Evolutionary conservation across 2,888 invertebrate genomes (phyloP), one percentile per base, ranked within the genome.

Genomic region (Troides helena): DNA sequence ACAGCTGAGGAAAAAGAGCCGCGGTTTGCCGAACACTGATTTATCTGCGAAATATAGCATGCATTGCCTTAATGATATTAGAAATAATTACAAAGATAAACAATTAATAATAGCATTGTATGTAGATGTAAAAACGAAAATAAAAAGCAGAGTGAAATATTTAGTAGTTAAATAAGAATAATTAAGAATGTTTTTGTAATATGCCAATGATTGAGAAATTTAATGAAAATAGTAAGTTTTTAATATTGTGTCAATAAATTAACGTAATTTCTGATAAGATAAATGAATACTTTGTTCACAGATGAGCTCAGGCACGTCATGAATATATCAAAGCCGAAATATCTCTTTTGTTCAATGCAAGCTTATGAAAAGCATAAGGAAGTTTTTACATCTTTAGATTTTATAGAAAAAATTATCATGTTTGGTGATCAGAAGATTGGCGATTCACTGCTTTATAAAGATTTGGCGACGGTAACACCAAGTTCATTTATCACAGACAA

Each of bases 281-380:
- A 4, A 46, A 39, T 43, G 5, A 12, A 25, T 53, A 7, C 30
- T 17, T n/a, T 65, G 23, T 36, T 68, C 70, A 25, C 69, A 77
- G 77, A 72, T 64, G 78, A 78, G 72, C 17, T 78, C 7, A 67
- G 70, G 18, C 76, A 78, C 59, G 74, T 74, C 1, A 57, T 72
- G 21, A 69, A 68, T 43, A 76, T 78, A 57, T 68, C 74, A 0
- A 74, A 74, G 25, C 77, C 78, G 12, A 69, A 59, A 17, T 59
- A 59, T 43, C 50, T 68, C 12, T 59, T 68, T n/a, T 68, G 62
- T 59, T 63, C 68, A 30, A 58, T 36, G 39, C 56, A 59, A 50
- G 63, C 59, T 59, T 68, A 68, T 18, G 18, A 68, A 12, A 50
- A 36, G 7, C 59, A 63, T 23, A 46, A 18, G 58, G 46, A 25